phyloP scores from a whole-genome alignment of 2,113 vertebrate species.

The Lagenorhynchus albirostris region DNA sequence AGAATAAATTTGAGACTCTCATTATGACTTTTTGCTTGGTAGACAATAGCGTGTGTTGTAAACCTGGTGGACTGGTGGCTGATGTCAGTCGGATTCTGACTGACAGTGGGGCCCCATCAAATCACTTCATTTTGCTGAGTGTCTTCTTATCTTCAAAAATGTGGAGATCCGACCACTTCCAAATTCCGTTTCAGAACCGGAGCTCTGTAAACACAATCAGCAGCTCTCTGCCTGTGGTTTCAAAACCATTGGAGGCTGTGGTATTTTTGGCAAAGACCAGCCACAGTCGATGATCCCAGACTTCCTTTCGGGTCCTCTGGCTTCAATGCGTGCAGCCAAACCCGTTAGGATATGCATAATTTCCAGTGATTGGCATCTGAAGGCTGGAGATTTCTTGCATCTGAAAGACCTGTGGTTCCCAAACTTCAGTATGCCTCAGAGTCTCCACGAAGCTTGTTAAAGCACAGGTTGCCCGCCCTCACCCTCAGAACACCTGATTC shows the following conservation, averaged over 20 bases:
- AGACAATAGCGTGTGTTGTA: not conserved
- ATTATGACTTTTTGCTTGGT: not conserved
- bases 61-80: not conserved
- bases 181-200: not conserved
- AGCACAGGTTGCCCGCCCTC: not conserved
- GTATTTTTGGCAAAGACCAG: not conserved
- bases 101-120: not conserved
- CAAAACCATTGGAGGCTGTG: not conserved
- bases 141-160: conserved; percentile 10
- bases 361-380: not conserved
- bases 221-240: not conserved
- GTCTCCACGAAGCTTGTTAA: not conserved
- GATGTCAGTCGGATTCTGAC: not conserved
- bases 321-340: not conserved
- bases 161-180: not conserved
- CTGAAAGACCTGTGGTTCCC: not conserved
- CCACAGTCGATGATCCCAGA: not conserved
- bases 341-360: fast-evolving
- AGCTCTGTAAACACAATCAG: not conserved
- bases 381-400: not conserved
- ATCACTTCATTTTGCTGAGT: not conserved
- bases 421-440: not conserved
- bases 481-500: not conserved
- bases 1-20: not conserved
- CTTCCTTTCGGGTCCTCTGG: not conserved